phyloP scores from a whole-genome alignment of 2,113 vertebrate genomes.

The Montifringilla adamsi region DNA sequence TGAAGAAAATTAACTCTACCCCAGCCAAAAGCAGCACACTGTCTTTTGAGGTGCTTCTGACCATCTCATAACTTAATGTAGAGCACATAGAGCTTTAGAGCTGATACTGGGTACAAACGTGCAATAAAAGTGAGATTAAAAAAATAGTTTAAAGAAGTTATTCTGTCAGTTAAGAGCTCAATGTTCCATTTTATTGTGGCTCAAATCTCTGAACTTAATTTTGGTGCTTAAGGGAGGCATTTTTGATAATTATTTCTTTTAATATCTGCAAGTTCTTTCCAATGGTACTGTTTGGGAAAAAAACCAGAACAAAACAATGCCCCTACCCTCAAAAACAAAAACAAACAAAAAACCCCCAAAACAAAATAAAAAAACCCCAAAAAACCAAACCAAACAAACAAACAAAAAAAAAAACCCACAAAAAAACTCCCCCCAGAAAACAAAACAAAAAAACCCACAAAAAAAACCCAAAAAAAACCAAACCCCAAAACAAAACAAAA shows the following conservation, averaged over 20 bases:
- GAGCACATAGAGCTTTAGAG: not conserved
- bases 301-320: not conserved
- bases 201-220: not conserved
- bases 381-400: not conserved
- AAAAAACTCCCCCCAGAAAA: too few relatives aligned
- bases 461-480: not conserved
- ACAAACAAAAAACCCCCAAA: too few relatives aligned
- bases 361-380: not conserved
- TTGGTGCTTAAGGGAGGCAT: not conserved
- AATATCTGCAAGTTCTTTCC: not conserved
- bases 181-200: not conserved
- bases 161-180: not conserved
- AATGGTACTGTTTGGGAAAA: not conserved
- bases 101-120: not conserved
- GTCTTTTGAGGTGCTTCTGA: not conserved
- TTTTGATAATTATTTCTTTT: not conserved
- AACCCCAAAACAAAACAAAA: not conserved
- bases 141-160: not conserved
- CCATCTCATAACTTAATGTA: accelerated
- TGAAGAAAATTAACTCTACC: not conserved
- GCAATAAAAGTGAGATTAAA: not conserved
- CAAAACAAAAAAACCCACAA: too few relatives aligned
- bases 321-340: too few relatives aligned
- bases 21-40: not conserved
- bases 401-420: not conserved